A percentile compares a stretch with the other conserved stretches of the same genome.
Evolutionary conservation across 2,888 invertebrate species (phyloP).

Genomic region (Calephelis perditalis): DNA sequence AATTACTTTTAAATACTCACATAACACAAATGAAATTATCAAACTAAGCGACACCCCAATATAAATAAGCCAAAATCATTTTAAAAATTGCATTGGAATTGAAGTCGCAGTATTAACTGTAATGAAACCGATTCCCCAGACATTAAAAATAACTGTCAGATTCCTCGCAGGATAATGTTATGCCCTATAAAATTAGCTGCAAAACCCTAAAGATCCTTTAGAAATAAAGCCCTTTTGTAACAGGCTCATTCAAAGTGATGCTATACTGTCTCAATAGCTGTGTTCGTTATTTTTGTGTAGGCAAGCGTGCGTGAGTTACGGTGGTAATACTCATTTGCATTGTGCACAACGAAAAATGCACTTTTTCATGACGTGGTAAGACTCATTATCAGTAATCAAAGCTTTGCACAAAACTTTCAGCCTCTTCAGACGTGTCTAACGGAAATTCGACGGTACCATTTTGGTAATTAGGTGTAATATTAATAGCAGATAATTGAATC

Average conservation of each 20-base stretch:
- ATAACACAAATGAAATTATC: too few species aligned
- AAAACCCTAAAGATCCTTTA: conserved; percentile 47
- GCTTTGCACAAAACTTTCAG: conserved; percentile 22
- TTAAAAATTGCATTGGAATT: neutral
- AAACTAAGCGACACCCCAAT: too few species aligned
- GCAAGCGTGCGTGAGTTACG: conserved; percentile 61
- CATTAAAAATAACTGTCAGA: conserved; percentile 8
- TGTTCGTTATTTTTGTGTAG: conserved; percentile 77
- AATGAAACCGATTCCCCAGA: neutral
- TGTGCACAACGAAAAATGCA: conserved; percentile 29
- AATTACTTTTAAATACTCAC: too few species aligned
- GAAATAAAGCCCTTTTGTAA: conserved; percentile 42
- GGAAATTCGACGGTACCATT: conserved; percentile 42
- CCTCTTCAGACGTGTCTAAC: conserved; percentile 30
- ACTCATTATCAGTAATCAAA: conserved; percentile 12
- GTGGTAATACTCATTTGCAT: conserved; percentile 21
- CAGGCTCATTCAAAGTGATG: conserved; percentile 57
- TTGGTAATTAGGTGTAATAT: conserved; percentile 35
- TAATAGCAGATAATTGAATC: neutral
- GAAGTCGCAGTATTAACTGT: neutral
- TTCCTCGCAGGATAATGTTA: conserved; percentile 1
- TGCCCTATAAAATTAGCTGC: conserved; percentile 31
- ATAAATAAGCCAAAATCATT: too few species aligned
- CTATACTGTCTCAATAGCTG: conserved; percentile 48
- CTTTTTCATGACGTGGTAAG: conserved; percentile 22